Base-by-base conservation (phyloP, 2,888 invertebrate species). In the Ceriagrion tenellum region DNA sequence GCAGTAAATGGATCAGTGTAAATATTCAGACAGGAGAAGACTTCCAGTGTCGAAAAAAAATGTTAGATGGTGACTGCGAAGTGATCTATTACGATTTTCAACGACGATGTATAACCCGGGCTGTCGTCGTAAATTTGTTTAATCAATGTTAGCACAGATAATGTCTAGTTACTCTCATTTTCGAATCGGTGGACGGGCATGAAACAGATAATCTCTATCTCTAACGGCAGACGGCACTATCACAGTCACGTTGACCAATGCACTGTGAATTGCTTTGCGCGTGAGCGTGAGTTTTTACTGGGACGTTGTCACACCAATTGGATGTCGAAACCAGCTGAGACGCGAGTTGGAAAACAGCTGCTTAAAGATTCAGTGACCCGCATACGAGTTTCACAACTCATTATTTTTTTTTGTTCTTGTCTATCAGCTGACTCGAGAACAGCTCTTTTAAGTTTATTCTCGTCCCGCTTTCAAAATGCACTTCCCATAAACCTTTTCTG, bases 311-410 rank as follows among this genome's bases (percentile, higher is more conserved):
- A 81, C 81, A 35, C 81, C 81, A 35, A 81, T 81, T 35, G 81
- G 12, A 16, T 81, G 12, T 81, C 81, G 81, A 81, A 81, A 81
- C 12, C 30, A 81, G 81, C 81, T 30, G 81, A 81, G 81, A 30
- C 30, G 81, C 30, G 81, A 81, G 81, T 18, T 81, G 93, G 69
- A 63, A 93, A 93, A 47, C 93, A 93, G 93, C 35, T 74, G 69
- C 55, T 93, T 69, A 69, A 69, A 93, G 93, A 74, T 93, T 69
- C 93, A 93, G 69, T 69, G 93, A 93, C 93, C 93, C 55, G 63
- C 69, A 69, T 69, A 69, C 93, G 10, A 13, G 93, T 93, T 93
- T 93, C 93, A 93, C 93, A 93, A 93, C 93, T 40, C 69, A 23
- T 47, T 88, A 47, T 74, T 93, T 93, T 93, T 69, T 63, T n/a